phyloP scores from a whole-genome alignment of 2,113 vertebrate species.

The Myotis brandtii region DNA sequence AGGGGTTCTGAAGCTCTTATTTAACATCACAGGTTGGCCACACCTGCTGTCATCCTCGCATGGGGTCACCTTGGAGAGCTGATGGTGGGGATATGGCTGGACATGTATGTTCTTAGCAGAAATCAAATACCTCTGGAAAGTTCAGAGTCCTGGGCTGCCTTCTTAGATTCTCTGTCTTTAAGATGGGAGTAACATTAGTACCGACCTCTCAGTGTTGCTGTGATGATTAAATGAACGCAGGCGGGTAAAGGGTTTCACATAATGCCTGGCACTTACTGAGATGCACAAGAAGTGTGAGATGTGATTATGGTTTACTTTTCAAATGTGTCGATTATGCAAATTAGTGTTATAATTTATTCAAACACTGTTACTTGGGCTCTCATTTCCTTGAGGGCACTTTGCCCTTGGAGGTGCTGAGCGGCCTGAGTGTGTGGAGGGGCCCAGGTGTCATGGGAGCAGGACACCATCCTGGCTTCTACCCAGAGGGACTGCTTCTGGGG shows the following conservation, averaged over 20 bases:
- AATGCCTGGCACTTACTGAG: neutral
- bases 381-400: constrained; percentile 27
- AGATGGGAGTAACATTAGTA: neutral
- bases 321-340: neutral
- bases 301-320: neutral
- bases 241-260: neutral
- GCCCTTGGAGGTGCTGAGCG: neutral
- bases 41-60: neutral
- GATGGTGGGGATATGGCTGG: neutral
- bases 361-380: neutral
- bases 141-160: neutral
- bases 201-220: neutral
- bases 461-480: neutral
- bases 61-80: neutral
- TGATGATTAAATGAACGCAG: neutral
- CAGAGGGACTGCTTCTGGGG: neutral
- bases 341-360: neutral
- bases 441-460: neutral
- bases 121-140: neutral
- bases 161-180: neutral
- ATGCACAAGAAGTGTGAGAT: neutral
- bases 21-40: neutral
- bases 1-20: neutral
- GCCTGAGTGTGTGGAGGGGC: neutral
- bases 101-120: neutral